phyloP scores from a whole-genome alignment of 2,113 vertebrate genomes.

The Nerophis ophidion region DNA sequence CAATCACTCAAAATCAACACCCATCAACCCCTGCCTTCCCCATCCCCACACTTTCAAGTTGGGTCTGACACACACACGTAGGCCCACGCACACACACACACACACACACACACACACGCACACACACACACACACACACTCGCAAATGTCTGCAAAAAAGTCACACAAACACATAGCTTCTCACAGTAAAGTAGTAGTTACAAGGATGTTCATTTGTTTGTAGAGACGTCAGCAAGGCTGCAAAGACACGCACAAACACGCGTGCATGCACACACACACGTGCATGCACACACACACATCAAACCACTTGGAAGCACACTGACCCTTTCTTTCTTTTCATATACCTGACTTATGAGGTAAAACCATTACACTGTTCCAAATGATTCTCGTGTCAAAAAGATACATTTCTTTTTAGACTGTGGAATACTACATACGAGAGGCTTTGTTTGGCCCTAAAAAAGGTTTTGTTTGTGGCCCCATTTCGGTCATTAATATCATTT shows the following conservation, averaged over 20 bases:
- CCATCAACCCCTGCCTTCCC: no score
- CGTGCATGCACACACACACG: no score
- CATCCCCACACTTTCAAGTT: conserved; percentile 16
- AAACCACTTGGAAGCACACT: no score
- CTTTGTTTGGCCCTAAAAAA: no score
- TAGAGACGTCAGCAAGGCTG: conserved; percentile 19
- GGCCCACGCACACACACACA: conserved; percentile 41
- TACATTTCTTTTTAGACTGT: neutral
- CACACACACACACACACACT: conserved; percentile 40
- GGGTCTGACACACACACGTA: conserved; percentile 28
- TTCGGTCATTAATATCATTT: no score
- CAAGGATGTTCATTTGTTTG: conserved; percentile 27
- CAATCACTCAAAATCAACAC: no score
- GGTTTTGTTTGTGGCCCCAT: no score
- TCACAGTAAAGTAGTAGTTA: conserved; percentile 43
- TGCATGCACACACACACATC: neutral
- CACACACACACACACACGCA: conserved; percentile 43
- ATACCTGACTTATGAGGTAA: neutral
- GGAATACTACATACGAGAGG: no score
- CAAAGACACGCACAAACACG: neutral
- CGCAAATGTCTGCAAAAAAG: conserved; percentile 16
- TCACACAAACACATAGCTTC: conserved; percentile 32
- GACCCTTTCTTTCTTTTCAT: no score
- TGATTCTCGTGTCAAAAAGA: neutral
- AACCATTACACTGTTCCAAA: neutral